Conservation (phyloP, 2,797 vertebrate species). For the Hozukius guyotensis region DNA sequence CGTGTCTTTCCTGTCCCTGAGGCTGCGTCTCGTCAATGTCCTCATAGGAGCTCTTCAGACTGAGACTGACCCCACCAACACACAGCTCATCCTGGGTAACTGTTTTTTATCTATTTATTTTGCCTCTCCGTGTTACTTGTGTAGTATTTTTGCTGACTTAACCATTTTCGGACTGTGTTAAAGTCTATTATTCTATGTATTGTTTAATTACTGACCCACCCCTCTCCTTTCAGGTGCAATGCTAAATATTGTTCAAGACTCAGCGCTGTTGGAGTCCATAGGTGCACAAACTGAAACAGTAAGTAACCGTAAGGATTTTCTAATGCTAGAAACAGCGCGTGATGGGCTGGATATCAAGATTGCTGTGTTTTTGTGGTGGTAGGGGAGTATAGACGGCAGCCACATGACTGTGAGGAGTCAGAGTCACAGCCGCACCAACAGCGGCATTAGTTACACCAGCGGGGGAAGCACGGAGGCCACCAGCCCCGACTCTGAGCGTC, state of each 20-base stretch:
- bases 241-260: constrained; percentile 98
- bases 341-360: not conserved
- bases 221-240: constrained; percentile 86
- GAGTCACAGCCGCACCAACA: constrained; percentile 94
- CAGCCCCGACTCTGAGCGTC: constrained; percentile 92
- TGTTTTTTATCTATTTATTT: not conserved
- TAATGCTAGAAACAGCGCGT: not conserved
- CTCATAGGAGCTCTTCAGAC: constrained; percentile 96
- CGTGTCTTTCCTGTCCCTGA: constrained; percentile 93
- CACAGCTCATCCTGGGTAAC: constrained; percentile 95
- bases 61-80: constrained; percentile 95
- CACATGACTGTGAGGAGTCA: constrained; percentile 74
- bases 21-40: constrained; percentile 94
- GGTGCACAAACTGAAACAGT: constrained; percentile 93
- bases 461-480: constrained; percentile 91
- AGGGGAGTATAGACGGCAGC: constrained; percentile 79
- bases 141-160: not conserved
- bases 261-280: constrained; percentile 93
- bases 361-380: constrained; percentile 28
- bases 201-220: not conserved
- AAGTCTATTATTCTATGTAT: not conserved
- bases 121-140: not conserved
- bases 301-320: constrained; percentile 57
- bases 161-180: not conserved
- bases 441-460: constrained; percentile 92